Conservation (phyloP, 1,140 invertebrate genomes). For the Lepidotrigona ventralis region DNA sequence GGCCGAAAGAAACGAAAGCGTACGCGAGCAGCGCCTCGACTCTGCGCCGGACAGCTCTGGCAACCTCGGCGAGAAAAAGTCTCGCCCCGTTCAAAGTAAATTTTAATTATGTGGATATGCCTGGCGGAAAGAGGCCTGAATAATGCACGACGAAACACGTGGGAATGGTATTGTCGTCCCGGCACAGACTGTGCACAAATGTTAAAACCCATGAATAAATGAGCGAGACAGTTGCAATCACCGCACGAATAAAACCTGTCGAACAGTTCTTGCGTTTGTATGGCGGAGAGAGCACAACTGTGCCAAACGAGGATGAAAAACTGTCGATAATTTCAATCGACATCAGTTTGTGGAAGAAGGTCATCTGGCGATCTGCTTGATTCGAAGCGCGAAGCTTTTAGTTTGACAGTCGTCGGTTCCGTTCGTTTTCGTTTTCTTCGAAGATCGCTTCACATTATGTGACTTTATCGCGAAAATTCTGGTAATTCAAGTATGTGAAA, state of each 20-base stretch:
- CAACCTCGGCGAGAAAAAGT: background rate
- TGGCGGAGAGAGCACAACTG: no score
- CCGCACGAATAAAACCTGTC: background rate
- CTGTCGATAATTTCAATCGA: no score
- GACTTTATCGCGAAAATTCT: no score
- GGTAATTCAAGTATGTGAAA: no score
- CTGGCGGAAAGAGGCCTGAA: background rate
- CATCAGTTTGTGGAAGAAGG: no score
- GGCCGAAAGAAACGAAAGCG: background rate
- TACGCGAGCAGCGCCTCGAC: background rate
- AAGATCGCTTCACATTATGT: no score
- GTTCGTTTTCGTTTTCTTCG: no score
- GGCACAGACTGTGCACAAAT: background rate
- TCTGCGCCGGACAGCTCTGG: conserved; percentile 10
- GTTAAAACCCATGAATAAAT: background rate
- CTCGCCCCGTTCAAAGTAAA: conserved; percentile 9
- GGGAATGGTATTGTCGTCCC: background rate
- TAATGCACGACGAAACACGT: background rate
- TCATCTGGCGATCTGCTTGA: no score
- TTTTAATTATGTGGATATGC: conserved; percentile 14
- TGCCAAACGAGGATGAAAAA: no score
- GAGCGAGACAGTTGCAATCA: background rate
- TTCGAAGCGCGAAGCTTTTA: no score
- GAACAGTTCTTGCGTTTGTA: background rate
- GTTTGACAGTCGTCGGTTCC: no score